phyloP scores from a whole-genome alignment of 2,113 vertebrate species.

The Puntigrus tetrazona region DNA sequence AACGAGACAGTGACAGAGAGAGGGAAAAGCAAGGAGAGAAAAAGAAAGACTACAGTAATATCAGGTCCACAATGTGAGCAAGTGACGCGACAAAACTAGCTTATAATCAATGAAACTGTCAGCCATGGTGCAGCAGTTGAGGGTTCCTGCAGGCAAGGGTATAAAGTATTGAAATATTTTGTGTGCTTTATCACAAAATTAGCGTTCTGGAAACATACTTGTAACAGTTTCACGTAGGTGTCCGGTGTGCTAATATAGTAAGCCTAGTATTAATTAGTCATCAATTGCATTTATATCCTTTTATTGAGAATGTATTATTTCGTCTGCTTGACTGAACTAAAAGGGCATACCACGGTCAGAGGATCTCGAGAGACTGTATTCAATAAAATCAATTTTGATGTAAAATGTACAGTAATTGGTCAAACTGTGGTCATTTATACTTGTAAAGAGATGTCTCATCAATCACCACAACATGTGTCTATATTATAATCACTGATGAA shows the following conservation, averaged over 20 bases:
- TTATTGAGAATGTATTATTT: not conserved
- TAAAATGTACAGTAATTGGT: not conserved
- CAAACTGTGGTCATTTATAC: not conserved
- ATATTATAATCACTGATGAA: not conserved
- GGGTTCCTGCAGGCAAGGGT: not conserved
- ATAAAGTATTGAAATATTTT: not conserved
- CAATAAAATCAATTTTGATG: not conserved
- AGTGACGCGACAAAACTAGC: not conserved
- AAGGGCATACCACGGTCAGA: not conserved
- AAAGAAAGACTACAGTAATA: slow-evolving; percentile 29
- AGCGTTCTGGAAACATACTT: not conserved
- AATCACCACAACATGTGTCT: not conserved
- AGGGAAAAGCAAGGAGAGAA: slow-evolving; percentile 14
- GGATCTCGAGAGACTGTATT: not conserved
- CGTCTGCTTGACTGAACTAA: not conserved
- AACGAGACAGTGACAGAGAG: slow-evolving; percentile 5
- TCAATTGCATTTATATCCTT: not conserved
- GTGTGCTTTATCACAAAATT: not conserved
- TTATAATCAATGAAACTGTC: slow-evolving; percentile 14
- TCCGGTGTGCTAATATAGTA: not conserved
- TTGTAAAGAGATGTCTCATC: not conserved
- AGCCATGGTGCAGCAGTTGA: not conserved
- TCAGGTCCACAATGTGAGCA: not conserved
- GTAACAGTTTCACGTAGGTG: not conserved
- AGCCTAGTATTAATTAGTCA: not conserved